Evolutionary conservation across 2,797 vertebrate genomes (phyloP).

Genomic region (Distichodus sexfasciatus): DNA sequence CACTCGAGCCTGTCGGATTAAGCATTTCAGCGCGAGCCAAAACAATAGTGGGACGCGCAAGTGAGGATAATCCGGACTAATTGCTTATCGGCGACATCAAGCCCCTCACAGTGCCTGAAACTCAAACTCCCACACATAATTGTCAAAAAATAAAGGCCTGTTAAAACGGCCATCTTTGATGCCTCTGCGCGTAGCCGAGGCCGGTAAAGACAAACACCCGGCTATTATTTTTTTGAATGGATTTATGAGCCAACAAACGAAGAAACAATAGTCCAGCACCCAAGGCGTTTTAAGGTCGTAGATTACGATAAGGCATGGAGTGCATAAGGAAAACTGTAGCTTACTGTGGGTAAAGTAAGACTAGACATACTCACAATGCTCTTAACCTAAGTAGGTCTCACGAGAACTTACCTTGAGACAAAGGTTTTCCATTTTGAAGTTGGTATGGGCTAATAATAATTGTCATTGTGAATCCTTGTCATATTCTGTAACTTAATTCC

Average conservation of each 20-base stretch:
- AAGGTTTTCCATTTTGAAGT: conserved; percentile 35
- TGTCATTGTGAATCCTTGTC: not conserved
- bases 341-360: too few species aligned
- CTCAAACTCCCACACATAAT: conserved; percentile 58
- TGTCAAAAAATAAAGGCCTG: conserved; percentile 54
- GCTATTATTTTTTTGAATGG: conserved; percentile 39
- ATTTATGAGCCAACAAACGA: conserved; percentile 54
- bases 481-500: not conserved
- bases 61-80: conserved; percentile 78
- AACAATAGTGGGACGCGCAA: conserved; percentile 55
- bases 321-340: not conserved
- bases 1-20: conserved; percentile 40
- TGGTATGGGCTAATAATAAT: conserved; percentile 9
- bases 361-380: too few species aligned
- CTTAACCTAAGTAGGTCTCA: too few species aligned
- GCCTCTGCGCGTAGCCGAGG: conserved; percentile 22
- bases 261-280: conserved; percentile 40
- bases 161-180: conserved; percentile 50
- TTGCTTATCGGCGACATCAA: conserved; percentile 68
- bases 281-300: conserved; percentile 30
- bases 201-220: not conserved
- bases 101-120: conserved; percentile 64
- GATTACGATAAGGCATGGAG: not conserved
- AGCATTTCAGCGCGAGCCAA: conserved; percentile 19
- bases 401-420: conserved; percentile 35